These are phyloP conservation scores for Centropus bengalensis DNA, from an alignment of 2,113 vertebrate species.

Conservation along the genomic window DNA sequence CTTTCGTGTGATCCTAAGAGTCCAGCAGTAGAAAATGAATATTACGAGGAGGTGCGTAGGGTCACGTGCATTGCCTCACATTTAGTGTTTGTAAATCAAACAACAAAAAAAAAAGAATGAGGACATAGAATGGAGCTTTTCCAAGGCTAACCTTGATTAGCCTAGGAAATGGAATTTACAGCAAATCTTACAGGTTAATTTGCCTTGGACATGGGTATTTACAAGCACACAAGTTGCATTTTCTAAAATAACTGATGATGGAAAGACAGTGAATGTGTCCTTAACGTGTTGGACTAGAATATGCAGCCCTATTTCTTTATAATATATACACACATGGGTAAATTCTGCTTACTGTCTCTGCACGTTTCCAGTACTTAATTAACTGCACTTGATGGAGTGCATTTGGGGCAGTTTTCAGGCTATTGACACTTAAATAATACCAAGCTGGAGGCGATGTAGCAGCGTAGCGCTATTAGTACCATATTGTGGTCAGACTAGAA, in stretches of 20 bases:
- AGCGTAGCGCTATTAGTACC: neutral
- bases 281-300: neutral
- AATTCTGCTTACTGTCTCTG: neutral
- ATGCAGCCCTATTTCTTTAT: neutral
- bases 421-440: neutral
- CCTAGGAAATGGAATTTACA: neutral
- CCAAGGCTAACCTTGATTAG: neutral
- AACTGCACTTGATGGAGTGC: neutral
- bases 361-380: neutral
- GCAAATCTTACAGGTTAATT: neutral
- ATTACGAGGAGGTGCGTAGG: neutral
- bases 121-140: neutral
- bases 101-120: neutral
- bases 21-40: neutral
- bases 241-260: neutral
- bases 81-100: neutral
- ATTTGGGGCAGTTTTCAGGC: neutral
- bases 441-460: neutral
- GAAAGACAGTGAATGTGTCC: neutral
- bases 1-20: neutral
- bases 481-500: neutral
- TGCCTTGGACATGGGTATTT: neutral
- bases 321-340: neutral
- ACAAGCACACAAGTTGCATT: neutral
- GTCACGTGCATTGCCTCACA: neutral